Evolutionary conservation across 2,797 vertebrate species (phyloP).

Genomic region (Gallinago solitaria): DNA sequence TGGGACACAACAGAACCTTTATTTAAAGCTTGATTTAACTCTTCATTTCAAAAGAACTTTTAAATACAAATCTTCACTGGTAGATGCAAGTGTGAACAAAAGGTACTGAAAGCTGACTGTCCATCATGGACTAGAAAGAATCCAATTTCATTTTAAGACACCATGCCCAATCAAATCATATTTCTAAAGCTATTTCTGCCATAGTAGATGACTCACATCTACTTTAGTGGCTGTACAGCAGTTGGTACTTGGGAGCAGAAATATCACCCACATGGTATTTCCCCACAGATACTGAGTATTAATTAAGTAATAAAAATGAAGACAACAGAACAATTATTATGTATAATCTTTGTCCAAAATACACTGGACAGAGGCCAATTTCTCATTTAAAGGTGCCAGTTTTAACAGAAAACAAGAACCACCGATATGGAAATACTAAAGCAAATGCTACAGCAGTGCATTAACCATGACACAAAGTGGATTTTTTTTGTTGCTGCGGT

Average conservation of each 20-base stretch:
- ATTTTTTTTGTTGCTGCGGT: not conserved
- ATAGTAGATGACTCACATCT: not conserved
- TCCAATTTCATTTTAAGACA: not conserved
- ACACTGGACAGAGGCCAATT: not conserved
- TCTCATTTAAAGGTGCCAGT: not conserved
- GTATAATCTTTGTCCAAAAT: not conserved
- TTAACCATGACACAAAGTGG: not conserved
- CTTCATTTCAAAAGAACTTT: not conserved
- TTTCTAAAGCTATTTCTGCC: constrained; percentile 14
- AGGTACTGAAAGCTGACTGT: not conserved
- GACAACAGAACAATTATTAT: not conserved
- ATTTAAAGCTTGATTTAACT: constrained; percentile 12
- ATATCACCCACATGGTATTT: not conserved
- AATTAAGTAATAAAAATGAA: not conserved
- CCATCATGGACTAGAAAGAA: not conserved
- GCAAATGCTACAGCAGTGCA: not conserved
- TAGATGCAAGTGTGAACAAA: not conserved
- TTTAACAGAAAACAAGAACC: not conserved
- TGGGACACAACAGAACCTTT: not conserved
- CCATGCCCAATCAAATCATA: not conserved
- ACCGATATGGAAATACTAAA: not conserved
- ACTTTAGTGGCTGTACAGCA: not conserved
- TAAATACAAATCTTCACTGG: not conserved
- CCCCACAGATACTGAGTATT: not conserved
- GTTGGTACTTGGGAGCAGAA: not conserved